phyloP scores from a whole-genome alignment of 2,113 vertebrate genomes.

The Cyanistes caeruleus region DNA sequence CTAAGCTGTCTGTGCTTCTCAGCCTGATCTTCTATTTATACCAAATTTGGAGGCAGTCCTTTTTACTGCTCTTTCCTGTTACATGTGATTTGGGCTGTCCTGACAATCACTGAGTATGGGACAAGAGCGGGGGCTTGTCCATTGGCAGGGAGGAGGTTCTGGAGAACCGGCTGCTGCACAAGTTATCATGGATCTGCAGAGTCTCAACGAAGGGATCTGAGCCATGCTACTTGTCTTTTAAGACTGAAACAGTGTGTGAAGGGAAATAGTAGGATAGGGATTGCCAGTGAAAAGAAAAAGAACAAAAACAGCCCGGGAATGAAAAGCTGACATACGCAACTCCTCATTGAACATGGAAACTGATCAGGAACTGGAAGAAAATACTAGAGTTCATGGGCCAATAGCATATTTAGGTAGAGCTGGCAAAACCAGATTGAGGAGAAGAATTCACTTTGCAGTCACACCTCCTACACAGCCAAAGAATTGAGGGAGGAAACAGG shows the following conservation, averaged over 20 bases:
- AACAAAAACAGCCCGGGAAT: neutral
- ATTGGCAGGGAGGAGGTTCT: neutral
- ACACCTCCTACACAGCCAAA: neutral
- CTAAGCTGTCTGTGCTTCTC: fast-evolving
- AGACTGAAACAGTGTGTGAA: neutral
- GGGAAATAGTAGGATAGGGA: neutral
- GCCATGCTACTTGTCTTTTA: neutral
- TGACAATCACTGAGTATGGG: neutral
- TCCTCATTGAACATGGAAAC: neutral
- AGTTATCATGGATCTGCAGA: neutral
- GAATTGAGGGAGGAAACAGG: neutral
- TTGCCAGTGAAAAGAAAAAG: neutral
- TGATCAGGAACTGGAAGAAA: neutral
- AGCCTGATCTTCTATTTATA: neutral
- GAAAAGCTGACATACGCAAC: neutral
- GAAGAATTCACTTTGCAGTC: neutral
- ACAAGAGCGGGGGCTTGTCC: neutral
- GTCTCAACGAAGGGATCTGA: neutral
- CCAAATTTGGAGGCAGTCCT: neutral
- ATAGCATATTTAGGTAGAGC: neutral
- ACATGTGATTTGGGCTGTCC: neutral
- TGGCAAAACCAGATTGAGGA: neutral
- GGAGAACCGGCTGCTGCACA: neutral
- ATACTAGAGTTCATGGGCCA: neutral
- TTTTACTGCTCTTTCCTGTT: neutral